phyloP scores from a whole-genome alignment of 2,113 vertebrate species.

The Sander vitreus region DNA sequence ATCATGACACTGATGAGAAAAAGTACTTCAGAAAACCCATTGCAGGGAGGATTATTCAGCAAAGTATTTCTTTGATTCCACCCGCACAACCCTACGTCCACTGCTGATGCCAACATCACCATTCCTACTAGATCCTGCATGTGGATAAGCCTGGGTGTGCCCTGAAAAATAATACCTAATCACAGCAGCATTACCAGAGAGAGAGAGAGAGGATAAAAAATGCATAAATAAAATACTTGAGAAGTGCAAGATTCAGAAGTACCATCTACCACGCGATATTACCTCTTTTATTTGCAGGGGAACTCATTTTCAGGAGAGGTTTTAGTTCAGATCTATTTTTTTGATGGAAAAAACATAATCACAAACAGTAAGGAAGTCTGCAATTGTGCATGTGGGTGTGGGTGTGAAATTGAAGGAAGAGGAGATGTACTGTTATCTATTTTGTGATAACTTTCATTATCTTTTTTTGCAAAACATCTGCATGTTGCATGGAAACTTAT shows the following conservation, averaged over 20 bases:
- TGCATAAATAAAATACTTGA: constrained; percentile 21
- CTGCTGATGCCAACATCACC: neutral
- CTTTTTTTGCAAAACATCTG: neutral
- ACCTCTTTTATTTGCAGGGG: constrained; percentile 24
- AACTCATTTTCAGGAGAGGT: constrained; percentile 33
- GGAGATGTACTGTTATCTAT: constrained; percentile 27
- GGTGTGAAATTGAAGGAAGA: neutral
- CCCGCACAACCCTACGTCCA: neutral
- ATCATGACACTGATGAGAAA: constrained; percentile 57
- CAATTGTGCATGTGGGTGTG: neutral
- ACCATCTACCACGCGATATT: constrained; percentile 11
- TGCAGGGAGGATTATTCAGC: constrained; percentile 27
- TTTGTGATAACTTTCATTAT: constrained; percentile 28
- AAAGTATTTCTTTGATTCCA: constrained; percentile 40
- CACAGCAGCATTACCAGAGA: constrained; percentile 39
- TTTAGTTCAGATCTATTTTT: constrained; percentile 27
- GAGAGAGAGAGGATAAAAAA: constrained; percentile 3
- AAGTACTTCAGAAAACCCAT: constrained; percentile 49
- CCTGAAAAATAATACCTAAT: constrained; percentile 56
- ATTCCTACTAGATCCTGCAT: neutral
- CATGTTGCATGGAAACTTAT: neutral
- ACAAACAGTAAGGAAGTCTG: constrained; percentile 11
- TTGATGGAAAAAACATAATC: constrained; percentile 42
- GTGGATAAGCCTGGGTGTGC: constrained; percentile 42
- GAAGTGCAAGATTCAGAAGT: constrained; percentile 32